Evolutionary conservation across 2,113 vertebrate species (phyloP).

Genomic region (Caranx ignobilis): DNA sequence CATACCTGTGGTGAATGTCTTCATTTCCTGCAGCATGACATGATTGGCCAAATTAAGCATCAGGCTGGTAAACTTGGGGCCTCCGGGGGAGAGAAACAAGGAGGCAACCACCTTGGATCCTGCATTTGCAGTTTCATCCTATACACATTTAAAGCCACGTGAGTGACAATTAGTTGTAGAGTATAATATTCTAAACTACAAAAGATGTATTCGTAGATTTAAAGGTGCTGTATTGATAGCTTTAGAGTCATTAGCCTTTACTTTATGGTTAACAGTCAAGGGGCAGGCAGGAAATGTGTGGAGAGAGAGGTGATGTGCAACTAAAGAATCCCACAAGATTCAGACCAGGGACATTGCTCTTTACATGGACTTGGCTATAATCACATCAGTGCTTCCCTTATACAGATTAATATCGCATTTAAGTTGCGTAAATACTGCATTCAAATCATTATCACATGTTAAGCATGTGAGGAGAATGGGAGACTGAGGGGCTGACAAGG

Average conservation of each 20-base stretch:
- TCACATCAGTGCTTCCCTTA: no score
- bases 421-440: neutral
- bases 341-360: neutral
- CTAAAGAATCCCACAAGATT: neutral
- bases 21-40: conserved; percentile 84
- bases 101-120: conserved; percentile 86
- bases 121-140: conserved; percentile 74
- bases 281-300: neutral
- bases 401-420: neutral
- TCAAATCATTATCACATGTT: no score
- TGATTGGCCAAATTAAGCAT: conserved; percentile 85
- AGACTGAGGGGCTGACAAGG: neutral
- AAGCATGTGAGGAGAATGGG: neutral
- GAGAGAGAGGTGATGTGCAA: neutral
- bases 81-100: conserved; percentile 85
- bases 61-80: conserved; percentile 82
- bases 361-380: neutral
- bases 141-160: conserved; percentile 1
- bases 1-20: conserved; percentile 82
- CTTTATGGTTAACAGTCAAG: no score
- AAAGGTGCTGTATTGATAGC: neutral
- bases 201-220: neutral
- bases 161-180: neutral
- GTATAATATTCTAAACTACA: no score
- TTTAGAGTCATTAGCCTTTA: neutral